Evolutionary conservation across 2,888 invertebrate species (phyloP), one percentile per base, ranked within the genome.

Genomic region (Tipula unca): DNA sequence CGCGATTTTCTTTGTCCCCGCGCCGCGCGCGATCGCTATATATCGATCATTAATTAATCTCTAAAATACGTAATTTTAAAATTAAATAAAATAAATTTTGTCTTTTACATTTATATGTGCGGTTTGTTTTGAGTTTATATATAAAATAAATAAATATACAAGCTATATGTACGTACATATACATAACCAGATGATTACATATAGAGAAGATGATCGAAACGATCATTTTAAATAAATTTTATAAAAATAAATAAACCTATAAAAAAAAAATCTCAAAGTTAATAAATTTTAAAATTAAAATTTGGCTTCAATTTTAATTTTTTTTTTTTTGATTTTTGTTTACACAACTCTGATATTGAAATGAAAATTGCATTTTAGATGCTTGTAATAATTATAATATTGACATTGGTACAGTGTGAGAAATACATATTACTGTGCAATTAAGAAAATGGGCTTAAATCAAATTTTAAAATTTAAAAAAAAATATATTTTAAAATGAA

Each of bases 281-380:
- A 69, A 69, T 69, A 69, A 69, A 69, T 69, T 69, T 69, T 69
- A 69, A 69, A 69, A 69, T 69, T 48, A 48, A 48, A 48, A 48
- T 69, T 69, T 69, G 69, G 69, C 69, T 20, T 25, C 69, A 25
- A 69, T 25, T 10, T 69, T n/a, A 39, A 6, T 39, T 69, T 20
- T 25, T 10, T 25, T 25, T 25, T 69, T 25, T 69, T 42, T 42
- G 2, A 42, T 69, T 10, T 69, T 69, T 69, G 10, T 69, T 69
- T 69, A 25, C 14, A 20, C 69, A 25, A 25, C 25, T 10, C 1
- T 8, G 69, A 69, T 25, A 69, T 69, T 69, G 69, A 69, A 69
- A 69, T 25, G 69, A 13, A 25, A 69, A 69, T 69, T 69, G 25
- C 25, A 25, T 69, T 25, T 69, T 25, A 20, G 69, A 25, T 25